These are phyloP conservation scores for Colostygia pectinataria DNA, from an alignment of 2,888 invertebrate genomes.

Conservation along the genomic window DNA sequence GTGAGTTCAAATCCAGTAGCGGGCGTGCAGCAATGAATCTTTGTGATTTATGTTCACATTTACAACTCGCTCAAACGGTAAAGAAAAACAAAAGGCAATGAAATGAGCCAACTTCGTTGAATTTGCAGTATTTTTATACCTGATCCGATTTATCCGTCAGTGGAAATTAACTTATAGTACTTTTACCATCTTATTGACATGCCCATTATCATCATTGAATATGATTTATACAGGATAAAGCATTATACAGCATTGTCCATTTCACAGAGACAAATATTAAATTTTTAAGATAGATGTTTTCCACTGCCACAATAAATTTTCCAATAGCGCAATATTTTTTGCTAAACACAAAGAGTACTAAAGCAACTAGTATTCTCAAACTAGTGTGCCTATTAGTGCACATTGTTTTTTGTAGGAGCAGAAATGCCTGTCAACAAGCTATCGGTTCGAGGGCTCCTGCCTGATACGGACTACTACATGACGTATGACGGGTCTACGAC, in stretches of 20 bases:
- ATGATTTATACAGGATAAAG: too few species aligned
- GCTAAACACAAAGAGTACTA: too few species aligned
- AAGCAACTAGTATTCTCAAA: too few species aligned
- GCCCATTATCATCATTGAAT: too few species aligned
- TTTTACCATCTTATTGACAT: too few species aligned
- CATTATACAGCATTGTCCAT: too few species aligned
- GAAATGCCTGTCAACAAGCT: slow-evolving; percentile 92
- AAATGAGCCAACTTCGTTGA: slow-evolving; percentile 3
- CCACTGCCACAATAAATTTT: too few species aligned
- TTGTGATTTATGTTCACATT: slow-evolving; percentile 24
- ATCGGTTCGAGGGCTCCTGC: slow-evolving; percentile 93
- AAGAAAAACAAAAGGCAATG: slow-evolving; percentile 27
- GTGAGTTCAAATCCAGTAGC: slow-evolving; percentile 13
- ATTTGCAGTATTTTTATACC: not conserved
- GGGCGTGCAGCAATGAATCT: slow-evolving; percentile 22
- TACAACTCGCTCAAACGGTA: slow-evolving; percentile 20
- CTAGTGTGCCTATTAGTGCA: too few species aligned
- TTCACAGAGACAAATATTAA: too few species aligned
- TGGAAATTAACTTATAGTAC: not conserved
- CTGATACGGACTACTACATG: slow-evolving; percentile 97
- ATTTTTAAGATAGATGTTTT: too few species aligned
- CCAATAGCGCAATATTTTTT: too few species aligned
- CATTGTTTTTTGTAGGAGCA: slow-evolving; percentile 85
- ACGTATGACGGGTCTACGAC: slow-evolving; percentile 99
- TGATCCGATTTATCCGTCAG: not conserved